Evolutionary conservation across 2,113 vertebrate genomes (phyloP), one percentile per base, ranked within the genome.

Genomic region (Megaleporinus macrocephalus): DNA sequence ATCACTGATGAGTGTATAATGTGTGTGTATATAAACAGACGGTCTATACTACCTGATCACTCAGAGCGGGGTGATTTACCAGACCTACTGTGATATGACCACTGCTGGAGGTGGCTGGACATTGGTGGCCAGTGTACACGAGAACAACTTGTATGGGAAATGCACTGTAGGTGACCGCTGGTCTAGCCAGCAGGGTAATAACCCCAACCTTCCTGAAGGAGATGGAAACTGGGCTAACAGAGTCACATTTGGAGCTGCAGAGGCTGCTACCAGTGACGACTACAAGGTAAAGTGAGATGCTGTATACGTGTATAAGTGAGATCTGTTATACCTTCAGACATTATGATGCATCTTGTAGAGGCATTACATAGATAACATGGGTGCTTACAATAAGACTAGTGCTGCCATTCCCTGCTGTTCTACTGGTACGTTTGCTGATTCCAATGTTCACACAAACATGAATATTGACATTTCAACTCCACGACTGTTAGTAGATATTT

Each of bases 41-140:
- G 84, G 84, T 0, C 72, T 86, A 27, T 86, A 86, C 68, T 75
- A 76, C 41, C 76, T 85, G 71, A 79, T n/a, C 3, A 57, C 84
- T 1, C 22, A 51, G 20, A 82, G 1, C 16, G 84, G 84, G 22
- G 76, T 71, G 30, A 61, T 85, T 30, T 93, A 93, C 79, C 89
- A 91, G 86, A 92, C 89, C 30, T 94, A 89, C 88, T 94, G 92
- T 76, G 92, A 93, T 85, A 92, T 92, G 92, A 90, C 84, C 53
- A 89, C 92, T 3, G 76, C 7, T 0, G 89, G 90, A 4, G 91
- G 92, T 0, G 89, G 93, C 73, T 93, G 93, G 92, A 93, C 91
- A 5, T 83, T 94, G 75, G 91, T 94, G 72, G 89, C 90, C 69
- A 93, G 92, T 0, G 72, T 93, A 7, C 90, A 93, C 0, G 90